Evolutionary conservation across 2,888 invertebrate genomes (phyloP).

Genomic region (Tiliacea citrago): DNA sequence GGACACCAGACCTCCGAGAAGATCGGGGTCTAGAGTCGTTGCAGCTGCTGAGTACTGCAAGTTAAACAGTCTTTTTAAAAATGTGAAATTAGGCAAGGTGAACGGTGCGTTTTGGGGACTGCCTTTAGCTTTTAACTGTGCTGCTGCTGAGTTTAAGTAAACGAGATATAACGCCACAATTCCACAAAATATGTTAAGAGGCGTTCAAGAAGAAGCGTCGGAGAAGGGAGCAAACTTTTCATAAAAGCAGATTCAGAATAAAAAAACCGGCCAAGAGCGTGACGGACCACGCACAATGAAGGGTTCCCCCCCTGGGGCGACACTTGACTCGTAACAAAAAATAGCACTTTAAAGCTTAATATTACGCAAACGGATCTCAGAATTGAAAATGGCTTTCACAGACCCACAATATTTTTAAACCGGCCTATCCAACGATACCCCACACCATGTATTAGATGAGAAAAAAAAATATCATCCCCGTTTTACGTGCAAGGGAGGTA

Average conservation of each 20-base stretch:
- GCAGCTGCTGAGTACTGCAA: conserved; percentile 92
- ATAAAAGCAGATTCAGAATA: background rate
- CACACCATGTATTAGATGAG: too few species aligned
- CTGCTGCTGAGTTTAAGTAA: background rate
- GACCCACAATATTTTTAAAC: too few species aligned
- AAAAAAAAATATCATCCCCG: too few species aligned
- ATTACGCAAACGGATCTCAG: too few species aligned
- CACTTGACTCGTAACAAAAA: too few species aligned
- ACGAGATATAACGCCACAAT: background rate
- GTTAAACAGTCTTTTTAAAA: background rate
- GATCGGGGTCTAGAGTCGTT: conserved; percentile 94
- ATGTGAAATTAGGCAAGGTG: too few species aligned
- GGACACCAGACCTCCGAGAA: conserved; percentile 94
- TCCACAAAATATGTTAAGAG: background rate
- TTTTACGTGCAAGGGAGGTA: too few species aligned
- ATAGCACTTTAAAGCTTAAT: too few species aligned
- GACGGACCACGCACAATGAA: too few species aligned
- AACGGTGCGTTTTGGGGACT: background rate
- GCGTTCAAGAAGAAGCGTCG: background rate
- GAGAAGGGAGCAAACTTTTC: background rate
- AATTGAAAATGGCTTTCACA: too few species aligned
- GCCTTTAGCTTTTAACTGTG: background rate
- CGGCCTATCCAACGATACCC: too few species aligned
- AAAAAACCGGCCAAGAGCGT: background rate
- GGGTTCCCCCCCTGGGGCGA: too few species aligned